phyloP scores from a whole-genome alignment of 2,113 vertebrate genomes.

The Garra rufa region DNA sequence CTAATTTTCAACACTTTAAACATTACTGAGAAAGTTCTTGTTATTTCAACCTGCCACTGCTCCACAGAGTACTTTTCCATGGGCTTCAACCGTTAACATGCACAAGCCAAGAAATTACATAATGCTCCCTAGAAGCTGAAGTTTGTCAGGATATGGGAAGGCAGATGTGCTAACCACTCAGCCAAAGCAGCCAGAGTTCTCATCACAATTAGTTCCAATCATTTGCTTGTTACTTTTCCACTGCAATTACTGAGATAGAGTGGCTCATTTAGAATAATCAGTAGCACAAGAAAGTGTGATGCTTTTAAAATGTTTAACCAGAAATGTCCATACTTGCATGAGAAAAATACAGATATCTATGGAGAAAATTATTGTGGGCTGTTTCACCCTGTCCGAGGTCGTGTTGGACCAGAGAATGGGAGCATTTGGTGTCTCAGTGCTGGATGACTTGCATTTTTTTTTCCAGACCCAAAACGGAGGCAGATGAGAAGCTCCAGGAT shows the following conservation, averaged over 20 bases:
- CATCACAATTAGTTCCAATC: not conserved
- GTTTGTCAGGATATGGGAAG: conserved; percentile 11
- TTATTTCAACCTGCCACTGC: not conserved
- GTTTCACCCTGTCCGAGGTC: not conserved
- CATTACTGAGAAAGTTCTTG: not conserved
- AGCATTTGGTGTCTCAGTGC: conserved; percentile 9
- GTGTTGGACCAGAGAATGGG: not conserved
- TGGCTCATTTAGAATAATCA: conserved; percentile 16
- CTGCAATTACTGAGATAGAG: not conserved
- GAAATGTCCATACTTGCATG: not conserved
- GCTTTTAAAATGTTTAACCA: conserved; percentile 3
- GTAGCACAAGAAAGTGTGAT: not conserved
- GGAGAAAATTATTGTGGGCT: not conserved
- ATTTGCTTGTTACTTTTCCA: not conserved
- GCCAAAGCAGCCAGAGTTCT: not conserved
- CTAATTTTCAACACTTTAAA: conserved; percentile 14
- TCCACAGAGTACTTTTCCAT: conserved; percentile 10
- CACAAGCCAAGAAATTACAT: conserved; percentile 25
- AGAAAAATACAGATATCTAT: not conserved
- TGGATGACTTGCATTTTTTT: not conserved
- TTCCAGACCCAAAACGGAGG: conserved; percentile 16
- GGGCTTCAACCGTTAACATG: not conserved
- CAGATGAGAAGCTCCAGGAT: conserved; percentile 20
- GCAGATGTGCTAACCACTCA: conserved; percentile 9
- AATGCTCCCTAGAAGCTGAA: conserved; percentile 28